Base-by-base conservation (phyloP, 2,888 invertebrate genomes). In the Nemurella pictetii region DNA sequence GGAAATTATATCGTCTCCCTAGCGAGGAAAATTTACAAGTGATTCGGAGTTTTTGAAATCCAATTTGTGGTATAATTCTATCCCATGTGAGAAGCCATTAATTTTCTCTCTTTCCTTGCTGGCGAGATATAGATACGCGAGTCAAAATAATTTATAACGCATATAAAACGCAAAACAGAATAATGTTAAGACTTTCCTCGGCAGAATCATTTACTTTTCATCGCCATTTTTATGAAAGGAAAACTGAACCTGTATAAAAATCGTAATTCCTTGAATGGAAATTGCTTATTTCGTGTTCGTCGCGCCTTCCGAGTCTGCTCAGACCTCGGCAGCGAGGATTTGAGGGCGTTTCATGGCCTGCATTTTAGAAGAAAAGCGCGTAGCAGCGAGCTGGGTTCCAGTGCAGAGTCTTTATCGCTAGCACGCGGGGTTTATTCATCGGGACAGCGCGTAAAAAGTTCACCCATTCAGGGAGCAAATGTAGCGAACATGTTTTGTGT, bases 401-500 rank as follows among this genome's bases (percentile, higher is more conserved):
- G n/a, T n/a, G n/a, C n/a, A n/a, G n/a, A 4, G 28, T 72, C 55
- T 72, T 81, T 82, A 82, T 28, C 55, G 80, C 26, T 80, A 4
- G 9, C 72, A 55, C 72, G 27, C 80, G 20, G 32, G 80, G 29
- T 28, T 28, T 82, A 72, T 82, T 28, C 82, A 72, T 36, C 72
- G 26, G 15, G 27, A 82, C 55, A 81, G n/a, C 81, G 55, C 35
- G 36, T 28, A 72, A 82, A 72, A 72, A 72, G 80, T 35, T 27
- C 35, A 55, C 55, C 82, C 29, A 28, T 82, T 82, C 82, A 82
- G 7, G 12, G 28, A 28, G 82, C 72, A 82, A 82, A 82, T 82
- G 82, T 82, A 82, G 72, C 82, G 82, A 55, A 55, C 55, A 72
- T 55, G 55, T 72, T 82, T 82, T 82, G 55, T 82, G 55, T 82